Conservation (phyloP, 2,113 vertebrate species). For the Chascanopsetta lugubris region DNA sequence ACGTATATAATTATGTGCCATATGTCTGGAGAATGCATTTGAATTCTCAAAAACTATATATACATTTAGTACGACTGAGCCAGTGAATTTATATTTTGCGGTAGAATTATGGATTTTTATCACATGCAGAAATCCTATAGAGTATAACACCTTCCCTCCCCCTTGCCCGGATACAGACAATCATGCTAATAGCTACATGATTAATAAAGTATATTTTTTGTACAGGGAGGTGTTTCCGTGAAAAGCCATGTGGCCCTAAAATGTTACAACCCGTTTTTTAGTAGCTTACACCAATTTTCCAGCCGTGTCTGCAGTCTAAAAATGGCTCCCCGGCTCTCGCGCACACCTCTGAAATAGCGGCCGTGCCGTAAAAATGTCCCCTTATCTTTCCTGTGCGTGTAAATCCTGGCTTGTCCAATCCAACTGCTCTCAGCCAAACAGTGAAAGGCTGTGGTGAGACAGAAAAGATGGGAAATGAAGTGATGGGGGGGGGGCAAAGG, state of each 20-base stretch:
- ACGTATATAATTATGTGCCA: background rate
- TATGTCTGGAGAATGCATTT: background rate
- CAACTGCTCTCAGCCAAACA: slow-evolving; percentile 47
- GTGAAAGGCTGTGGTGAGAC: slow-evolving; percentile 52
- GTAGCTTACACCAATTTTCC: slow-evolving; percentile 74
- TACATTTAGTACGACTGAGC: background rate
- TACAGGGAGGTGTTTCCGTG: slow-evolving; percentile 54
- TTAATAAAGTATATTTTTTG: slow-evolving; percentile 59
- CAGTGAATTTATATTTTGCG: background rate
- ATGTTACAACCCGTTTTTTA: slow-evolving; percentile 72
- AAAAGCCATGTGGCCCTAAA: slow-evolving; percentile 69
- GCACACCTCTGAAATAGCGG: slow-evolving; percentile 56
- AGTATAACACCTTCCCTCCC: background rate
- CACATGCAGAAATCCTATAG: background rate
- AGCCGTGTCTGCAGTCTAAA: slow-evolving; percentile 68
- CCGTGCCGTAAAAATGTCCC: slow-evolving; percentile 71
- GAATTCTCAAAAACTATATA: background rate
- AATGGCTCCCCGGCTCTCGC: slow-evolving; percentile 40
- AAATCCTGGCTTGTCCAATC: slow-evolving; percentile 67
- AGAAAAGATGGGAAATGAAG: slow-evolving; percentile 43
- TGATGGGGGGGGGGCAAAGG: background rate
- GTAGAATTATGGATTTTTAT: background rate
- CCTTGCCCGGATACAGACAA: slow-evolving; percentile 22
- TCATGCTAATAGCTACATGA: slow-evolving; percentile 55
- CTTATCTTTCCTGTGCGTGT: slow-evolving; percentile 76